A percentile compares a stretch with the other conserved stretches of the same genome.
Conservation (phyloP, 2,113 vertebrate genomes). For the Plotosus lineatus region DNA sequence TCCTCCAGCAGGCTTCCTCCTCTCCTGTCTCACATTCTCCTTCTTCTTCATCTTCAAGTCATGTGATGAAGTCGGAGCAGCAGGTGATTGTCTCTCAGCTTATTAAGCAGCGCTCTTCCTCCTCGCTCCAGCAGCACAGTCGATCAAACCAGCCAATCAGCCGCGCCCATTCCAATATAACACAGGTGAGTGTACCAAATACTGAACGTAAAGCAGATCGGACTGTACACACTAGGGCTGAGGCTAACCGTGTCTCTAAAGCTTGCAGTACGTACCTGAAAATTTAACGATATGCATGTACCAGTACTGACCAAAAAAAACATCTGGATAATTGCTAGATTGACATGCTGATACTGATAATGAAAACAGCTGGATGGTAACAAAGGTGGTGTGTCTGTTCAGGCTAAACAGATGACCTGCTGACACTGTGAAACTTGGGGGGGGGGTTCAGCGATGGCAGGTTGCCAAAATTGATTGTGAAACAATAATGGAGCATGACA, state of each 20-base stretch:
- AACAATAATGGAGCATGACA: background rate
- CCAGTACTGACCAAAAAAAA: background rate
- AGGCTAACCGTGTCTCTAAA: too few species aligned
- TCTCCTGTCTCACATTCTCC: slow-evolving; percentile 67
- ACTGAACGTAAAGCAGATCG: background rate
- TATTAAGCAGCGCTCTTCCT: slow-evolving; percentile 70
- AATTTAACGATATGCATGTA: too few species aligned
- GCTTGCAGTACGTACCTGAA: too few species aligned
- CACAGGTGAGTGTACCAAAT: slow-evolving; percentile 76
- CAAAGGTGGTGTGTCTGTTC: background rate
- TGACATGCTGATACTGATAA: background rate
- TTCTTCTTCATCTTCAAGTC: slow-evolving; percentile 59
- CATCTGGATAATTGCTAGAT: background rate
- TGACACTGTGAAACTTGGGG: background rate
- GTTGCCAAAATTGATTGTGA: background rate
- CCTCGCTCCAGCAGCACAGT: slow-evolving; percentile 70
- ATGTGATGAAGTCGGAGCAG: slow-evolving; percentile 65
- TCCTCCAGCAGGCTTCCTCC: slow-evolving; percentile 81
- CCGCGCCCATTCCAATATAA: slow-evolving; percentile 81
- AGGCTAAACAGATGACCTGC: background rate
- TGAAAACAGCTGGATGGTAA: background rate
- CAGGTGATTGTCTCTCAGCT: slow-evolving; percentile 69
- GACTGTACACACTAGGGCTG: background rate
- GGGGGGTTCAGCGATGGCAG: background rate
- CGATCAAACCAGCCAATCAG: slow-evolving; percentile 71